Base-by-base conservation (phyloP, 2,113 vertebrate genomes). In the Marmota flaviventris region DNA sequence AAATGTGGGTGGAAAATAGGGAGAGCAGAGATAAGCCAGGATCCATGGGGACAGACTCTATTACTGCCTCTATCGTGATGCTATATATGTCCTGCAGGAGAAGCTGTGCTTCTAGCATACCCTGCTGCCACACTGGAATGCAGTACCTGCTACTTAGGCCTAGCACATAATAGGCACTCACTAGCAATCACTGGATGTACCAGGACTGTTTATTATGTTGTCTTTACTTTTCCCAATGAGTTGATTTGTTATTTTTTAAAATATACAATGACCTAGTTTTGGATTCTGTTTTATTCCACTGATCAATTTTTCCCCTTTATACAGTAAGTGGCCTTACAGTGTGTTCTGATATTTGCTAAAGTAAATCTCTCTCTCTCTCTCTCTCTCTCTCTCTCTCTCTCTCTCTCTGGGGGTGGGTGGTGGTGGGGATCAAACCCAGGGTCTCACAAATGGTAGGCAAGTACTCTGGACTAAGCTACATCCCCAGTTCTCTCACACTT, bases 311-410 rank as follows among this genome's bases (percentile, higher is more conserved):
- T 8, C 58, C 51, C 42, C 5, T 79, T 83, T 83, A 18, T 51
- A 63, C 70, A 42, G 12, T 94, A 73, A 84, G 18, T 84, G 45
- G 65, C 45, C 78, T 92, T 72, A 72, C 5, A 73, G 9, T 72
- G 45, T 58, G 20, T 85, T 93, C 65, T 78, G 20, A 86, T 82
- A 82, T 76, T 86, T 96, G 34, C 48, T 76, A 83, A 76, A 70
- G 45, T 65, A 73, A 94, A 69, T 69, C 37, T 89, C 27, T 85
- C 13, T 91, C 9, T 32, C 37, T 69, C 22, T 67, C 72, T 78
- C 48, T 78, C 17, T 88, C 22, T 84, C 9, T 86, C 7, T 32
- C 32, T 69, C 58, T 39, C 39, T 39, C 72, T 67, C 48, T 69
- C 24, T 22, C 7, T 58, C 18, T 58, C 7, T 58, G 18, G 20